phyloP scores from a whole-genome alignment of 1,140 invertebrate species.

The Penaeus indicus region DNA sequence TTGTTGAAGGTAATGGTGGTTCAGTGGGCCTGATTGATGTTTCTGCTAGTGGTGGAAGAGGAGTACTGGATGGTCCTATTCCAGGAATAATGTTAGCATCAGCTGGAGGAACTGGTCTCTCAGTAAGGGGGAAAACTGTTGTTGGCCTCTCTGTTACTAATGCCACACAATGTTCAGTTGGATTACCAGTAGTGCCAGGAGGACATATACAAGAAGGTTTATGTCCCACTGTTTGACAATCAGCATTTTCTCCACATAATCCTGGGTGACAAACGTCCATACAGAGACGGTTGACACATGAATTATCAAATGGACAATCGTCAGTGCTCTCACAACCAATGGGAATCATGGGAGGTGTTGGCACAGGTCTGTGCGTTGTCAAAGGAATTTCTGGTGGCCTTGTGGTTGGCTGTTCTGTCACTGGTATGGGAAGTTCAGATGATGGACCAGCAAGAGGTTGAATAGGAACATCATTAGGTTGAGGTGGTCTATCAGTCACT shows the following conservation, averaged over 20 bases:
- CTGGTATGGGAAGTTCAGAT: constrained; percentile 37
- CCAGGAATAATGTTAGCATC: constrained; percentile 69
- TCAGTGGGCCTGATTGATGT: constrained; percentile 77
- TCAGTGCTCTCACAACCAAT: constrained; percentile 79
- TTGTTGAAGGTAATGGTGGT: constrained; percentile 49
- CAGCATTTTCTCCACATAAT: constrained; percentile 81
- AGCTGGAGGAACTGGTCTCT: constrained; percentile 81
- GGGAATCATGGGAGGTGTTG: constrained; percentile 75
- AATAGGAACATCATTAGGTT: constrained; percentile 19
- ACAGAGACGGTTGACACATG: constrained; percentile 81
- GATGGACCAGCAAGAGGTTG: constrained; percentile 50
- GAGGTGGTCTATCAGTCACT: constrained; percentile 25
- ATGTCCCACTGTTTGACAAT: constrained; percentile 75
- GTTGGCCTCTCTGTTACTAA: constrained; percentile 15
- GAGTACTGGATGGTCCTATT: constrained; percentile 76
- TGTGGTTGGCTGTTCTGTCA: constrained; percentile 3
- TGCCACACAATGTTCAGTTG: constrained; percentile 67
- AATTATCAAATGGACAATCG: constrained; percentile 81
- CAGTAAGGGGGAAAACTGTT: constrained; percentile 78
- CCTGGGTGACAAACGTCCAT: constrained; percentile 80
- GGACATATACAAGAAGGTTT: constrained; percentile 69
- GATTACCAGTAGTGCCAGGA: constrained; percentile 69
- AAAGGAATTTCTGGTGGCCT: constrained; percentile 7
- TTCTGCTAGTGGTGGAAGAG: constrained; percentile 73
- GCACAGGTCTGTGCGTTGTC: not conserved